phyloP scores from a whole-genome alignment of 2,888 invertebrate species.

The Malthinus seriepunctatus region DNA sequence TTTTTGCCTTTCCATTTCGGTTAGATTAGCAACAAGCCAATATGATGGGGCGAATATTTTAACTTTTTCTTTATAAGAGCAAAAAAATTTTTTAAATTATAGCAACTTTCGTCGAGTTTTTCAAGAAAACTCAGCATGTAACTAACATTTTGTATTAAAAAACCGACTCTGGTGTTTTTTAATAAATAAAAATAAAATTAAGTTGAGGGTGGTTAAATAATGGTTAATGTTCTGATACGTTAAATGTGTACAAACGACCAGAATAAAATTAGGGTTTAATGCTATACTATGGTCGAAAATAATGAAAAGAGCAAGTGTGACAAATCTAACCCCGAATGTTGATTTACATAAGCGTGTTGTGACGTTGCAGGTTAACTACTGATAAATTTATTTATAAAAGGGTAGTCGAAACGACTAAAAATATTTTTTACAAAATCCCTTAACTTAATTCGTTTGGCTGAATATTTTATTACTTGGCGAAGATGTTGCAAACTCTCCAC shows the following conservation, averaged over 20 bases:
- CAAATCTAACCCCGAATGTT: slow-evolving; percentile 13
- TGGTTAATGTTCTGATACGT: slow-evolving; percentile 25
- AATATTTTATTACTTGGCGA: too few species aligned
- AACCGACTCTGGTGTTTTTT: too few species aligned
- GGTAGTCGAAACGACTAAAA: not conserved
- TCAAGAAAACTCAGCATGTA: too few species aligned
- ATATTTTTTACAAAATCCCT: too few species aligned
- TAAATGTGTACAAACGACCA: slow-evolving; percentile 17
- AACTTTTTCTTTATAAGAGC: not conserved
- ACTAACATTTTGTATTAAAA: too few species aligned
- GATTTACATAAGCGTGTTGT: slow-evolving; percentile 21
- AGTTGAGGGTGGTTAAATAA: slow-evolving; percentile 21
- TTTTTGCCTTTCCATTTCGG: slow-evolving; percentile 49
- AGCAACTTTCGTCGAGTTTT: too few species aligned
- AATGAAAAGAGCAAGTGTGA: slow-evolving; percentile 16
- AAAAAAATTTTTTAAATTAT: too few species aligned
- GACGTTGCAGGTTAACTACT: slow-evolving; percentile 18
- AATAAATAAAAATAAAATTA: too few species aligned
- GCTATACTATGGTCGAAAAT: not conserved
- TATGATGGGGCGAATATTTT: slow-evolving; percentile 12
- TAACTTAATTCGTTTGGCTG: too few species aligned
- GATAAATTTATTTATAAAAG: not conserved
- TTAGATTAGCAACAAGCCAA: slow-evolving; percentile 42
- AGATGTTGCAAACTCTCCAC: too few species aligned
- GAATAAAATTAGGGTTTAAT: not conserved